Evolutionary conservation across 2,797 vertebrate genomes (phyloP).

Genomic region (Cossypha caffra): DNA sequence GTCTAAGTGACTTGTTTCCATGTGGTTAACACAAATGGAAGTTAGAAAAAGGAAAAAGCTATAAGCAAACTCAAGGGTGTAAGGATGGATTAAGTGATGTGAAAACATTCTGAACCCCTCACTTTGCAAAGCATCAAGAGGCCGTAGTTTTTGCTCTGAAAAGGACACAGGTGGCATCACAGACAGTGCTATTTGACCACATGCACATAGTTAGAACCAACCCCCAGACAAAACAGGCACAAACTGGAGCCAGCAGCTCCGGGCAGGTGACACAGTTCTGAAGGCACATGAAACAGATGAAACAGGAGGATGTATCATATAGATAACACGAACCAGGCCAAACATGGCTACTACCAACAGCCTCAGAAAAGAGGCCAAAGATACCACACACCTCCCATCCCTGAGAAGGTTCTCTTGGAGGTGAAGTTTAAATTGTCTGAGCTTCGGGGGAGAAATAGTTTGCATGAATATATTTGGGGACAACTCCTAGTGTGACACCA

Average conservation of each 20-base stretch:
- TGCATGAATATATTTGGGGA: neutral
- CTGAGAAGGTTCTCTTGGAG: neutral
- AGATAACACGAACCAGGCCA: neutral
- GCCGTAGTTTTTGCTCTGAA: neutral
- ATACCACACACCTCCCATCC: neutral
- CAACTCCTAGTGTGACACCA: neutral
- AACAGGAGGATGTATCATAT: too few species aligned
- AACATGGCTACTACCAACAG: neutral
- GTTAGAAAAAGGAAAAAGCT: neutral
- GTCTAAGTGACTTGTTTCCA: neutral
- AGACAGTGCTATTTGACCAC: neutral
- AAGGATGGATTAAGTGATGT: neutral
- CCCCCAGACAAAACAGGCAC: neutral
- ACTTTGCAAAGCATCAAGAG: neutral
- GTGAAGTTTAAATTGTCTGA: constrained; percentile 22
- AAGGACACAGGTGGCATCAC: neutral
- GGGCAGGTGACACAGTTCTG: neutral
- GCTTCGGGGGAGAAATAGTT: neutral
- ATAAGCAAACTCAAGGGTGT: neutral
- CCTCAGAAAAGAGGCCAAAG: neutral
- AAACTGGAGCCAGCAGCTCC: neutral
- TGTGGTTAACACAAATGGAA: neutral
- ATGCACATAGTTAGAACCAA: neutral
- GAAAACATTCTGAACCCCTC: neutral
- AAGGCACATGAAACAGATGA: neutral